Evolutionary conservation across 2,113 vertebrate species (phyloP).

Genomic region (Falcunculus frontatus): DNA sequence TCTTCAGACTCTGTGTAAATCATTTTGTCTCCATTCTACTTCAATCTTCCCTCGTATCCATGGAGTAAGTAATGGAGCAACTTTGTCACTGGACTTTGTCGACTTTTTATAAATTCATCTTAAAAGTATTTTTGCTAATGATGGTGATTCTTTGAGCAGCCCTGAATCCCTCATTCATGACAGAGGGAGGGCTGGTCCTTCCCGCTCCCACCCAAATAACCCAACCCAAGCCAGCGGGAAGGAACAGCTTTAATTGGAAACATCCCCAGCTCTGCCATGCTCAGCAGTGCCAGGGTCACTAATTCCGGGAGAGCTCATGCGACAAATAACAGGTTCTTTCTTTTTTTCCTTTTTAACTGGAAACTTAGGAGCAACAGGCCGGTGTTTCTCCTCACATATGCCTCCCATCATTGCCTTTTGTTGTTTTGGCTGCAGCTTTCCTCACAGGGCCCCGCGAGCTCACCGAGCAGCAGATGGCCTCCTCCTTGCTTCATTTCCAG

Average conservation of each 20-base stretch:
- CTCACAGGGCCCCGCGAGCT: slow-evolving; percentile 25
- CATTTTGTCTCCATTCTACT: neutral
- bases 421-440: slow-evolving; percentile 55
- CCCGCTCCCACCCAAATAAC: neutral
- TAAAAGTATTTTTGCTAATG: neutral
- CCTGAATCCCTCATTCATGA: neutral
- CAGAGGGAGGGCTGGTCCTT: neutral
- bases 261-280: neutral
- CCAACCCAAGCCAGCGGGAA: neutral
- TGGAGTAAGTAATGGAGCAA: neutral
- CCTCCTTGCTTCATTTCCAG: slow-evolving; percentile 58
- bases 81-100: neutral
- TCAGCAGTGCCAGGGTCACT: neutral
- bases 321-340: neutral
- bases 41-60: neutral
- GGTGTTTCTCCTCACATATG: slow-evolving; percentile 47
- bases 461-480: slow-evolving; percentile 58
- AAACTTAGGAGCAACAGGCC: slow-evolving; percentile 49
- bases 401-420: slow-evolving; percentile 42
- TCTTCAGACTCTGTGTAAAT: neutral
- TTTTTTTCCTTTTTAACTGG: neutral
- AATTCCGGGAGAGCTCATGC: rapidly evolving
- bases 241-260: neutral
- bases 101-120: neutral
- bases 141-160: neutral